Evolutionary conservation across 2,113 vertebrate species (phyloP), one percentile per base, ranked within the genome.

Genomic region (Psittacula cyanocephala): DNA sequence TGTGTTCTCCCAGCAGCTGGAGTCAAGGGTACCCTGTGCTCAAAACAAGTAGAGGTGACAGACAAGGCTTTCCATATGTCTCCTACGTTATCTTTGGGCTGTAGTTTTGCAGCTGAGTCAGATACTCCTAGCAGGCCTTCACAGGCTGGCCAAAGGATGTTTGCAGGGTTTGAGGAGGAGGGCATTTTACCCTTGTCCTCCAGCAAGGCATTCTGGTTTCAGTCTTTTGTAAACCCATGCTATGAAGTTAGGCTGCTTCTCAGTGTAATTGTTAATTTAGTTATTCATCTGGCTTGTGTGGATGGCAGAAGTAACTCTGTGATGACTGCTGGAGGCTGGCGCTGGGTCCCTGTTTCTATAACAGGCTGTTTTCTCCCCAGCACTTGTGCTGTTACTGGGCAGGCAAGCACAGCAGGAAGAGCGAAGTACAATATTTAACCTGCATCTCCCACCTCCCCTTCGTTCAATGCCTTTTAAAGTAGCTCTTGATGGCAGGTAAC

Each of bases 331-430:
- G 0, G 77, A 25, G 44, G 43, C 19, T 60, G 81, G 2, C 15
- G 3, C 65, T 39, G 57, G 31, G 55, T 52, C 49, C 13, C 31
- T 44, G 27, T 72, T 57, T 53, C 41, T 0, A 0, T 39, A 11
- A 1, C 8, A 16, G 57, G 31, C 80, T 28, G 20, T 35, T 50
- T 13, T 37, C 20, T 55, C 43, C 3, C 2, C 0, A 1, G 17
- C 41, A 3, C 62, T 39, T 4, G 6, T 8, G 69, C 60, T 35
- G 53, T 65, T 47, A 3, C 12, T 10, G 50, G 24, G 60, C 46
- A 33, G 63, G 39, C 33, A 49, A 60, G 64, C 20, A 3, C 35
- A 33, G 69, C 31, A 33, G 35, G 70, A 13, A 55, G 33, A 68
- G 28, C 6, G 0, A 69, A 62, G 44, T 2, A 17, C 8, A 2